Conservation (phyloP, 2,113 vertebrate species). For the Tachysurus fulvidraco region DNA sequence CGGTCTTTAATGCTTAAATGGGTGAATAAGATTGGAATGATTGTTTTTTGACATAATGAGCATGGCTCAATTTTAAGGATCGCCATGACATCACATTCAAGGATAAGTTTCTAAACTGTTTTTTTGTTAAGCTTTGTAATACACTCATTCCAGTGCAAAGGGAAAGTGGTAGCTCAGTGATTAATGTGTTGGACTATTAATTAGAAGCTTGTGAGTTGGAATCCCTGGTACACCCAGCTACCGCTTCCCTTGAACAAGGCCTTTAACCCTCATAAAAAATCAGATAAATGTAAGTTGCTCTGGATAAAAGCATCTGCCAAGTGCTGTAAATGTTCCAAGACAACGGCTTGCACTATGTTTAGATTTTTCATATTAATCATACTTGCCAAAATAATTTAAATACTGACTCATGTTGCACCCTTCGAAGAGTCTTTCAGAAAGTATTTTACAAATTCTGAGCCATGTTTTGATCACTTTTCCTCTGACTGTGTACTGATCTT, state of each 20-base stretch:
- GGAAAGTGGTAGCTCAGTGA: too few relatives aligned
- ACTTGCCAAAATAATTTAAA: background rate
- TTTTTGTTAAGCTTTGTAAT: background rate
- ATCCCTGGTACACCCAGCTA: too few relatives aligned
- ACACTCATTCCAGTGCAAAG: background rate
- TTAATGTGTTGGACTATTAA: too few relatives aligned
- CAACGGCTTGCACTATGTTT: background rate
- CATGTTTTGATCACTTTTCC: background rate
- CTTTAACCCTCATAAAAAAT: too few relatives aligned
- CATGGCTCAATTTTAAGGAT: too few relatives aligned
- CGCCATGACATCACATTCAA: background rate
- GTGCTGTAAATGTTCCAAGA: background rate
- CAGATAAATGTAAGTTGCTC: too few relatives aligned
- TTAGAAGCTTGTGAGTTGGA: too few relatives aligned
- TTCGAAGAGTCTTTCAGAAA: background rate
- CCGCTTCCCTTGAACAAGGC: too few relatives aligned
- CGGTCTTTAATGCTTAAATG: background rate
- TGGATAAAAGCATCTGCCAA: too few relatives aligned
- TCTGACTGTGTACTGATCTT: background rate
- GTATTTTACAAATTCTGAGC: background rate
- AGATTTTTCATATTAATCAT: too few relatives aligned
- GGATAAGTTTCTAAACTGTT: background rate
- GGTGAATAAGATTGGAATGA: background rate
- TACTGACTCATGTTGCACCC: background rate
- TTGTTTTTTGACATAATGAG: too few relatives aligned